Evolutionary conservation across 2,113 vertebrate species (phyloP).

Genomic region (Psettodes erumei): DNA sequence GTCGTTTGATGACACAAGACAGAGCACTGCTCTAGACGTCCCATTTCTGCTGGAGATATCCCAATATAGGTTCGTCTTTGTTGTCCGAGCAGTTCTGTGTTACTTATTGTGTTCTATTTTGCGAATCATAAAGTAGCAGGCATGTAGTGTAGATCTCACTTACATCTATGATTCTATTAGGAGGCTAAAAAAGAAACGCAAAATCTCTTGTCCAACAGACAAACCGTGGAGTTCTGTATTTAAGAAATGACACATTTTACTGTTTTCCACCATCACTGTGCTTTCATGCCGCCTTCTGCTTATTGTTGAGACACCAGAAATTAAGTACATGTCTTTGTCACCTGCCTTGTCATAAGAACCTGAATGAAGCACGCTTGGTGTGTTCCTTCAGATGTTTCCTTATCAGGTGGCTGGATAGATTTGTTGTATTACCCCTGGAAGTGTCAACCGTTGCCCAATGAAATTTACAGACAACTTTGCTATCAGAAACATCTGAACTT

Average conservation of each 20-base stretch:
- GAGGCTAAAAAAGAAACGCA: not conserved
- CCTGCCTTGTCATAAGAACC: no score
- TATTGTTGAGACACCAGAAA: conserved; percentile 7
- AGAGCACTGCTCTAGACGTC: not conserved
- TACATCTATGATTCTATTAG: not conserved
- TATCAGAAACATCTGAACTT: no score
- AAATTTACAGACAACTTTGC: no score
- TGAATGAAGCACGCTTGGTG: no score
- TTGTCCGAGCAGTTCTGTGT: not conserved
- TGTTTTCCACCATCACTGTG: not conserved
- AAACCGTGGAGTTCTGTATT: not conserved
- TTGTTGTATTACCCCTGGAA: no score
- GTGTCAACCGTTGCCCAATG: no score
- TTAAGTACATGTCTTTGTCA: not conserved
- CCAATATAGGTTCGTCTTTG: not conserved
- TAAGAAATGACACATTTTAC: conserved; percentile 3
- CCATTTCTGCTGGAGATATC: not conserved
- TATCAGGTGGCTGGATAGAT: no score
- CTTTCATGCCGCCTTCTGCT: conserved; percentile 1
- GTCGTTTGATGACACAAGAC: conserved; percentile 8
- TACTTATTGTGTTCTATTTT: not conserved
- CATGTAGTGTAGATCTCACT: no score
- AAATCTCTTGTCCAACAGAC: not conserved
- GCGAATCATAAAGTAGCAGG: not conserved
- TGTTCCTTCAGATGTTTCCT: no score